Conservation (phyloP, 2,113 vertebrate species). For the Hippoglossus stenolepis region DNA sequence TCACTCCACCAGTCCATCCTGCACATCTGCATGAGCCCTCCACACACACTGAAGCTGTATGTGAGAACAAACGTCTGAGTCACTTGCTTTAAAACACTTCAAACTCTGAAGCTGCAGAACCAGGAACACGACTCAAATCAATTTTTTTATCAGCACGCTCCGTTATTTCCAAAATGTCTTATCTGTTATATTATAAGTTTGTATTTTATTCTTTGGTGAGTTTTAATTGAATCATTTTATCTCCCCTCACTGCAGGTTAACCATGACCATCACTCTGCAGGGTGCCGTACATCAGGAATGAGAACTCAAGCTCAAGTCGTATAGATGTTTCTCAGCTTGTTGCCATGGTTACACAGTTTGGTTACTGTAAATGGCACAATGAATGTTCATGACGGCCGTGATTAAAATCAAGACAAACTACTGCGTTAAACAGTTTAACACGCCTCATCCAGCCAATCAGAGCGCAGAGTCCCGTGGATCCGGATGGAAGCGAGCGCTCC, state of each 20-base stretch:
- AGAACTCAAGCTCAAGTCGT: background rate
- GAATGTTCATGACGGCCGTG: background rate
- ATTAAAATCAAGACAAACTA: background rate
- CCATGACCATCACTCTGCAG: too few relatives aligned
- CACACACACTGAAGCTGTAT: too few relatives aligned
- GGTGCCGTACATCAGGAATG: background rate
- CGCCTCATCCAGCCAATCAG: background rate
- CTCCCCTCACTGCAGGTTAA: too few relatives aligned
- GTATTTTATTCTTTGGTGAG: background rate
- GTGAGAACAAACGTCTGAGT: too few relatives aligned
- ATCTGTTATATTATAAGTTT: too few relatives aligned
- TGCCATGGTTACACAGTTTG: background rate
- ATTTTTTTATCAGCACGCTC: background rate
- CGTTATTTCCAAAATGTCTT: too few relatives aligned
- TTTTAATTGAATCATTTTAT: background rate
- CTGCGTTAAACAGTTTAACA: background rate
- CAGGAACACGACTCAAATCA: too few relatives aligned
- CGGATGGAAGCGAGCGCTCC: background rate
- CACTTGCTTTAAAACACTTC: too few relatives aligned
- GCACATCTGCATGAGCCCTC: too few relatives aligned
- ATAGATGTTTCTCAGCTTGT: background rate
- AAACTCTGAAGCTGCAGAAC: too few relatives aligned
- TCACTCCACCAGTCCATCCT: too few relatives aligned
- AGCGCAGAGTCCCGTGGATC: background rate
- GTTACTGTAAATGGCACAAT: background rate